Conservation (phyloP, 2,113 vertebrate species). For the Oryzias celebensis region DNA sequence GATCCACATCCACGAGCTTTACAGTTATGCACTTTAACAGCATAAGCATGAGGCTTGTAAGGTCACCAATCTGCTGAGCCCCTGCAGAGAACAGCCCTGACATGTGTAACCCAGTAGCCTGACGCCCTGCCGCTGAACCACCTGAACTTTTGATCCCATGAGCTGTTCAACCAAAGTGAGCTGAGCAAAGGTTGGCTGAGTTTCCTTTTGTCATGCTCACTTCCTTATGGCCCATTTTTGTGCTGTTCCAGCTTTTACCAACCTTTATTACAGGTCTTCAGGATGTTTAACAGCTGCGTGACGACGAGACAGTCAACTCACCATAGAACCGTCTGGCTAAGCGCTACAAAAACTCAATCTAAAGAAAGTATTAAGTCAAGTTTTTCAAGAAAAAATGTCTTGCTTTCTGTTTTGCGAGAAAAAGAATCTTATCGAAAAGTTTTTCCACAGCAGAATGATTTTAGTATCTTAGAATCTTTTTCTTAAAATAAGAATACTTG, state of each 20-base stretch:
- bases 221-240: background rate
- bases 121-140: conserved; percentile 31
- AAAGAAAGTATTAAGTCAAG: no score
- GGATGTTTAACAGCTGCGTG: no score
- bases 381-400: no score
- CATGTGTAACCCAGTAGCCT: conserved; percentile 21
- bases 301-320: no score
- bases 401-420: no score
- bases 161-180: conserved; percentile 1
- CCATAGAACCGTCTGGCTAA: no score
- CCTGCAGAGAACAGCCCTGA: conserved; percentile 10
- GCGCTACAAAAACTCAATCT: no score
- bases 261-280: background rate
- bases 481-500: no score
- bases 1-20: background rate
- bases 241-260: background rate
- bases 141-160: conserved; percentile 41
- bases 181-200: background rate
- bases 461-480: no score
- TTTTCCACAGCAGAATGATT: no score
- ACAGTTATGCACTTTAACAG: conserved; percentile 9
- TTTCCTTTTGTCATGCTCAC: background rate
- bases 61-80: conserved; percentile 14
- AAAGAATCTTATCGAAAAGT: no score
- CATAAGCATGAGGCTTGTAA: conserved; percentile 3